Base-by-base conservation (phyloP, 2,797 vertebrate genomes). In the Agapornis canus region DNA sequence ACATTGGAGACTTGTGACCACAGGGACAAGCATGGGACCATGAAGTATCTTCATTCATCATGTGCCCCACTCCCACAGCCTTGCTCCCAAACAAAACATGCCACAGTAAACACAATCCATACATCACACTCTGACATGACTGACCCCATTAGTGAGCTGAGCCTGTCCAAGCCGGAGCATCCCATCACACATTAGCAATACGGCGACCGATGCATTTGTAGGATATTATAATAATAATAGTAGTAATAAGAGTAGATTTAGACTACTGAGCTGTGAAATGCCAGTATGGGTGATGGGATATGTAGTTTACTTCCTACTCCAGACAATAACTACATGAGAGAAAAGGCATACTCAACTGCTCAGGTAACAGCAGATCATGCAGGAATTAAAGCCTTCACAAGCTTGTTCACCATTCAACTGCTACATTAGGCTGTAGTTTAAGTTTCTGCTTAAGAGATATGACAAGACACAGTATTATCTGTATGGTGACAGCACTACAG, bases 21-120 rank as follows among this genome's bases (percentile, higher is more conserved):
- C 97, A 98, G 98, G 97, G 98, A 98, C 66, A 42, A 96, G 90
- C 91, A 86, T 97, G 97, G 98, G 98, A 98, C 97, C 79, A 14
- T 93, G 95, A 95, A 97, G 96, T 95, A 97, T 98, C 98, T 98
- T 97, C 98, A 98, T 98, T 98, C 98, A 98, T 99, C 98, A 98
- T 97, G 96, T 87, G 94, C 96, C 98, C 97, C 93, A 82, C 95
- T 97, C 97, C 97, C 98, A 97, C 85, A 92, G 97, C 97, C 98
- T 95, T 94, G 89, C 97, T 98, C 94, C 71, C 97, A 97, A 98
- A 98, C 98, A 97, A 96, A 98, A 98, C 98, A 98, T 97, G 98
- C 97, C 98, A 98, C 20, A 66, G 98, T 98, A 99, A 99, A 99
- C 98, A 98, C 97, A 97, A 98, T 98, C 98, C 98, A 99, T 98